A percentile compares a stretch with the other conserved stretches of the same genome.
Evolutionary conservation across 2,797 vertebrate species (phyloP).

Genomic region (Cryptoblepharus egeriae): DNA sequence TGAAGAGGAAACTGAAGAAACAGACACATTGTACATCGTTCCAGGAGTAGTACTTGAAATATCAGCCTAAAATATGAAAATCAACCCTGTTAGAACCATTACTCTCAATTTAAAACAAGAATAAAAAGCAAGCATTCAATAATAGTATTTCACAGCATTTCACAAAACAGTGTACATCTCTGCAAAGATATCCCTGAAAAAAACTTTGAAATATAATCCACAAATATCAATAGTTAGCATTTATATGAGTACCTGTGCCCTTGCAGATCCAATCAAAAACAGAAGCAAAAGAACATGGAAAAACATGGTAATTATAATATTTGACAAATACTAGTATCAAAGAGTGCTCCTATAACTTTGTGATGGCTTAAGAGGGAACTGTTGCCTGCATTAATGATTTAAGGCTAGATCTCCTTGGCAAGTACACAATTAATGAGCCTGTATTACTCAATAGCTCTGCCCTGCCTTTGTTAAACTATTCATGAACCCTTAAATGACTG

Average conservation of each 20-base stretch:
- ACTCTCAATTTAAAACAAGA: constrained; percentile 38
- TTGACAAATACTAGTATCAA: constrained; percentile 72
- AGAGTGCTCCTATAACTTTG: constrained; percentile 67
- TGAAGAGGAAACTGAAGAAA: constrained; percentile 86
- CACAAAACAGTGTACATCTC: constrained; percentile 28
- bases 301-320: constrained; percentile 74
- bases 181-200: constrained; percentile 24
- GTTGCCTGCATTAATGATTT: constrained; percentile 95
- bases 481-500: constrained; percentile 82
- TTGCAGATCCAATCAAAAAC: constrained; percentile 74
- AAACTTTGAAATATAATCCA: constrained; percentile 22
- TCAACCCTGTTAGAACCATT: constrained; percentile 32
- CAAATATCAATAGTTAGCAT: constrained; percentile 27
- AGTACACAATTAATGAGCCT: constrained; percentile 92
- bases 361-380: constrained; percentile 78
- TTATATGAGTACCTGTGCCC: constrained; percentile 84
- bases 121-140: neutral
- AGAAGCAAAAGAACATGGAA: constrained; percentile 74
- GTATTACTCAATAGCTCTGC: constrained; percentile 90
- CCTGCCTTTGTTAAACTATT: constrained; percentile 86
- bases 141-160: neutral
- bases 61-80: constrained; percentile 80
- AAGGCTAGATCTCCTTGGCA: constrained; percentile 86
- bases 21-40: constrained; percentile 81
- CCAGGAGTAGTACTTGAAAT: constrained; percentile 81